phyloP scores from a whole-genome alignment of 1,140 invertebrate species.

The Sinella curviseta region DNA sequence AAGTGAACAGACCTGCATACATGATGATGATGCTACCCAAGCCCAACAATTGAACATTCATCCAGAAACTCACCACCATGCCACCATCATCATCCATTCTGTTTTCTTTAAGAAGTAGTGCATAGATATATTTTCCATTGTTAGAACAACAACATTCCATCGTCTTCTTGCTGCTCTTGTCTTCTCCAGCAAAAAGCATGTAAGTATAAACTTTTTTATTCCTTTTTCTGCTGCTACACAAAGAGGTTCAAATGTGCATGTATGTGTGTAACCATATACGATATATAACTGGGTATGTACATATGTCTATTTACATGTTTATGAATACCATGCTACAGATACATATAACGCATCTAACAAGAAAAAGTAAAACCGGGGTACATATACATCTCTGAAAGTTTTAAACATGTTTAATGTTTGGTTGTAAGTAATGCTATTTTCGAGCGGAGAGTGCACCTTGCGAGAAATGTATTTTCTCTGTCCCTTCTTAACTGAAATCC shows the following conservation, averaged over 20 bases:
- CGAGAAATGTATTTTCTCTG: no score
- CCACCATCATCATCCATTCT: background rate
- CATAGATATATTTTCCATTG: background rate
- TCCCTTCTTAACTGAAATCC: no score
- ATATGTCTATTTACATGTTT: no score
- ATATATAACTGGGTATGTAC: no score
- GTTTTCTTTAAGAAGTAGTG: background rate
- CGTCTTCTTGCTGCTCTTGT: background rate
- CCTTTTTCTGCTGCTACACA: background rate
- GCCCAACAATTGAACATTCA: conserved; percentile 5
- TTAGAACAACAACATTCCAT: conserved; percentile 16
- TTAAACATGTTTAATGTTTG: no score
- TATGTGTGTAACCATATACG: no score
- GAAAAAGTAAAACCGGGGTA: no score
- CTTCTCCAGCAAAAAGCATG: background rate
- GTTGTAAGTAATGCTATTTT: no score
- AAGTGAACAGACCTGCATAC: background rate
- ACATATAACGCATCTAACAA: no score
- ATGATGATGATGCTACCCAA: background rate
- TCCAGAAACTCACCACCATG: background rate
- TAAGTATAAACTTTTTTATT: background rate
- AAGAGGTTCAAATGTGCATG: background rate
- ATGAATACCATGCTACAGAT: background rate
- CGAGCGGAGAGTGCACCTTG: no score
- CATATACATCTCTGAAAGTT: no score